phyloP scores from a whole-genome alignment of 2,113 vertebrate genomes.

The Alexandromys fortis region DNA sequence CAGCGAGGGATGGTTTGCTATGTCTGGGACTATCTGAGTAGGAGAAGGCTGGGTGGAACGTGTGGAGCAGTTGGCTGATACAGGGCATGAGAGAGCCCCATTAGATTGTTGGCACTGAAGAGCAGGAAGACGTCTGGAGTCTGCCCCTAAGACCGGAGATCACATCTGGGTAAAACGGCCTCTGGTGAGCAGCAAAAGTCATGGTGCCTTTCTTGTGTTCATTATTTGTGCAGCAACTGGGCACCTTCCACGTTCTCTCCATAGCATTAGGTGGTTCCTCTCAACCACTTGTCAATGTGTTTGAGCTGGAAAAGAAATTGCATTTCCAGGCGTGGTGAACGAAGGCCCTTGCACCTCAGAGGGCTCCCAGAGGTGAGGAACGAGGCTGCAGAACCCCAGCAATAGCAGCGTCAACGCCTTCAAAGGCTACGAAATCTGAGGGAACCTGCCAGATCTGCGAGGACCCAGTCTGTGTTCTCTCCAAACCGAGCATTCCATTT shows the following conservation, averaged over 20 bases:
- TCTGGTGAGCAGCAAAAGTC: background rate
- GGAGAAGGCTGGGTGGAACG: background rate
- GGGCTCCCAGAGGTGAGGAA: background rate
- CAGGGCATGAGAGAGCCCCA: background rate
- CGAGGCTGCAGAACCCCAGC: background rate
- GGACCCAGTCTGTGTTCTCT: conserved; percentile 69
- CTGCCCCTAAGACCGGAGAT: background rate
- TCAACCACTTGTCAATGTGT: background rate
- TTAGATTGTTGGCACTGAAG: background rate
- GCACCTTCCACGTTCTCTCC: background rate
- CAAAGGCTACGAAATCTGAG: conserved; percentile 57
- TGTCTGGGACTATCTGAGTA: background rate
- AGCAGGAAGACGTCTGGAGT: background rate
- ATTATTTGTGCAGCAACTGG: background rate
- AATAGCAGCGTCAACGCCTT: conserved; percentile 41
- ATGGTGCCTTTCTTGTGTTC: background rate
- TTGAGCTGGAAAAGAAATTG: background rate
- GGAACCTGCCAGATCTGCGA: conserved; percentile 67
- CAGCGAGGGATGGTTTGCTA: background rate
- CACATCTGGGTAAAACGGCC: background rate
- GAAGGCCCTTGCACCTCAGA: conserved; percentile 9
- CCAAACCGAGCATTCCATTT: conserved; percentile 76
- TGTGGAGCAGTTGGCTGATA: background rate
- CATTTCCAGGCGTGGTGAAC: background rate
- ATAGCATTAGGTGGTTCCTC: background rate